A percentile compares a stretch with the other conserved stretches of the same genome.
Evolutionary conservation across 2,797 vertebrate species (phyloP).

Genomic region (Myioborus miniatus): DNA sequence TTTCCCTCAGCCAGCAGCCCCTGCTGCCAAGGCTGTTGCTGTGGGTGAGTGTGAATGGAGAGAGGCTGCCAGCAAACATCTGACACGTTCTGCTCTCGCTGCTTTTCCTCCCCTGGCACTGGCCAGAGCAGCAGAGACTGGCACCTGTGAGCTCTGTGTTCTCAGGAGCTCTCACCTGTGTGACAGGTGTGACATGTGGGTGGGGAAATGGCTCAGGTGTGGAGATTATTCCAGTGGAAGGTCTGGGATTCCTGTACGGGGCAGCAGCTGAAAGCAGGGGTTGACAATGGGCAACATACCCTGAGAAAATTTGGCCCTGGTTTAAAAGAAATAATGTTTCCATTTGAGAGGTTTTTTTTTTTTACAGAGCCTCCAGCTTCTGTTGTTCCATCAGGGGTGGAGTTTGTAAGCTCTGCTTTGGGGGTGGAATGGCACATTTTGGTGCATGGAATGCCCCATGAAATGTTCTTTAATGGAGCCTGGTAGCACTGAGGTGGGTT

Average conservation of each 20-base stretch:
- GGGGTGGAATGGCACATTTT: background rate
- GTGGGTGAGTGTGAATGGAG: background rate
- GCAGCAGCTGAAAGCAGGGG: background rate
- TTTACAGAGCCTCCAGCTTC: background rate
- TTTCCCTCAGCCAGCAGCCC: background rate
- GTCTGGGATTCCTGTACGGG: background rate
- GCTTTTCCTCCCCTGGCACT: background rate
- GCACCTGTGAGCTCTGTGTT: background rate
- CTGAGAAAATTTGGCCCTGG: background rate
- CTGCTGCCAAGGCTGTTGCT: background rate
- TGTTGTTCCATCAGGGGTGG: fast-evolving
- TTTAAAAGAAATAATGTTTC: background rate
- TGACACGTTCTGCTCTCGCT: background rate
- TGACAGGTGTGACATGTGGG: fast-evolving
- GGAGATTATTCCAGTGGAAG: background rate
- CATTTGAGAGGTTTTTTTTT: background rate
- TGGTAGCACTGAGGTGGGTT: background rate
- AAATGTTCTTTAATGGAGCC: background rate
- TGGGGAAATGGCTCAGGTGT: background rate
- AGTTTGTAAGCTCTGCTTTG: background rate
- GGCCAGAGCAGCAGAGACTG: background rate
- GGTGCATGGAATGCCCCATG: background rate
- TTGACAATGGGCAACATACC: background rate
- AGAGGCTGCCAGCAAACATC: background rate
- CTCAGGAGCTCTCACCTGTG: background rate